Evolutionary conservation across 1,140 invertebrate species (phyloP).

Genomic region (Drosophila ambigua): DNA sequence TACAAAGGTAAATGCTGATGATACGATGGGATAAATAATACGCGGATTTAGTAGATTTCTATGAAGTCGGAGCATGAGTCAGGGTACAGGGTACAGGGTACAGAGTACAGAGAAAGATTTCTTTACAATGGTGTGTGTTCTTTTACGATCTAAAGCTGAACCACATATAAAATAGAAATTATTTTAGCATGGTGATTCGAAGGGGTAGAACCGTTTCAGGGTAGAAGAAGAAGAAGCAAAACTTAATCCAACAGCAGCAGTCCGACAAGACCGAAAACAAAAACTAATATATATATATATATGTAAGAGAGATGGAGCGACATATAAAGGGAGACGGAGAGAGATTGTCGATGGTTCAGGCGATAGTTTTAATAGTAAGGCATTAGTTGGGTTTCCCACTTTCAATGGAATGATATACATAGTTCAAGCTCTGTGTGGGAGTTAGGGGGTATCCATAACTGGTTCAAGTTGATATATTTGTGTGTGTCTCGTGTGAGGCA

Average conservation of each 20-base stretch:
- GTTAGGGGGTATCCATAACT: background rate
- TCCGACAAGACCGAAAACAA: conserved; percentile 22
- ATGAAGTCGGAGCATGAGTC: too few species aligned
- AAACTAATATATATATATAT: background rate
- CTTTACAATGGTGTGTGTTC: conserved; percentile 17
- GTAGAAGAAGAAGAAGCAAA: conserved; percentile 35
- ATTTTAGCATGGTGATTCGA: conserved; percentile 82
- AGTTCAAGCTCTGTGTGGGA: conserved; percentile 32
- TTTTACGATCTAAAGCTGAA: conserved; percentile 73
- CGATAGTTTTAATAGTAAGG: conserved; percentile 32
- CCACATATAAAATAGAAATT: conserved; percentile 84
- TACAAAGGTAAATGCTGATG: conserved; percentile 1
- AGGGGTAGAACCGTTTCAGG: conserved; percentile 9
- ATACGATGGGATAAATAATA: background rate
- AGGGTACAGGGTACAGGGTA: background rate
- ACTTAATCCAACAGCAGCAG: conserved; percentile 23
- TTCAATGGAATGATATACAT: conserved; percentile 10
- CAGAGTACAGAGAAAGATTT: conserved; percentile 3
- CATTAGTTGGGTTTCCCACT: background rate
- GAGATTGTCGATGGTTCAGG: conserved; percentile 15
- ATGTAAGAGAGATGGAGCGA: background rate
- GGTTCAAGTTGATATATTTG: conserved; percentile 2
- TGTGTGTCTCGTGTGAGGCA: conserved; percentile 4
- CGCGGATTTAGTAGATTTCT: too few species aligned
- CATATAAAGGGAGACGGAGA: background rate